Base-by-base conservation (phyloP, 2,113 vertebrate genomes). In the Spheniscus mendiculus region DNA sequence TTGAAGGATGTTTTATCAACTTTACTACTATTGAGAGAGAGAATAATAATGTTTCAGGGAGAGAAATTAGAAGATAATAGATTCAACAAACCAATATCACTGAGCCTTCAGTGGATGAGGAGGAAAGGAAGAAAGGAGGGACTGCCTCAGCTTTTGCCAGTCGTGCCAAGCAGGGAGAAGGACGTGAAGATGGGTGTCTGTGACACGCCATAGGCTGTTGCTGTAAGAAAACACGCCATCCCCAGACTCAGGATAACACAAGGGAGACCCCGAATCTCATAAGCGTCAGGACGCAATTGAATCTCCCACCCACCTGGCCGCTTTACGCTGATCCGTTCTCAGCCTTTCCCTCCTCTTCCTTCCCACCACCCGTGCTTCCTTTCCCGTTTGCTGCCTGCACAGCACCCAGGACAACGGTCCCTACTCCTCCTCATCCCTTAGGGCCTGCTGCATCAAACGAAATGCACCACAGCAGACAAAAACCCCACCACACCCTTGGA, bases 171-270 rank as follows among this genome's bases (percentile, higher is more conserved):
- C n/a, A 59, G 5, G 27, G 25, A 89, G 67, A 87, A 49, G 23
- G 29, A 53, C 1, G 1, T 42, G 72, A 74, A 67, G 56, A 63
- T 40, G 29, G 19, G n/a, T 0, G 0, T 32, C 42, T 0, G 4
- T 44, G 32, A 25, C 18, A 11, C 0, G 1, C 8, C 2, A 2
- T 2, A 77, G 30, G 15, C 72, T 62, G 26, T n/a, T 15, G 9
- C 34, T 87, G 38, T 78, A 62, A 55, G 50, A 74, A 74, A 92
- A 62, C 20, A 47, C 3, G 1, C 3, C 26, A 27, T 29, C 15
- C 32, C 50, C 44, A 59, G 65, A 19, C 20, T 65, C 44, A 9
- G 26, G 50, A n/a, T 58, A 82, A 53, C 0, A 0, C 47, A 58
- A 40, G 22, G 29, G 29, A 83, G 21, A 72, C 16, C 47, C 21